Percentiles rank a stretch among this genome's conserved stretches.
Evolutionary conservation across 2,113 vertebrate genomes (phyloP).

Genomic region (Peromyscus leucopus): DNA sequence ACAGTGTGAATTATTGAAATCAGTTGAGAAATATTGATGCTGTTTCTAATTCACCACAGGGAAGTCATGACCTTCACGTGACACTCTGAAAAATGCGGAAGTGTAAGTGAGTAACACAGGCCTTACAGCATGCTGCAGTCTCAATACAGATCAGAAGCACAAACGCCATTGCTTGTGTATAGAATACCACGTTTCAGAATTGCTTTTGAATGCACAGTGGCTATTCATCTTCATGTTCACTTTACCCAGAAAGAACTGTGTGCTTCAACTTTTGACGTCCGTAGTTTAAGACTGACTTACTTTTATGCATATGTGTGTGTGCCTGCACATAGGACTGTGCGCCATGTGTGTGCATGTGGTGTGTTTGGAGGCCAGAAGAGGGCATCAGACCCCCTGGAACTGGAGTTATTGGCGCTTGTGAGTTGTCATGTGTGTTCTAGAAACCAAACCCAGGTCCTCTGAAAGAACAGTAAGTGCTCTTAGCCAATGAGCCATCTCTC

Average conservation of each 20-base stretch:
- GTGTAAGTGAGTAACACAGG: background rate
- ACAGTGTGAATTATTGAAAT: background rate
- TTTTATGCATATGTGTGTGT: background rate
- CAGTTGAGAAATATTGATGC: background rate
- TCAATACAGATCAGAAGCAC: background rate
- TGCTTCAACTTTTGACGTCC: no score
- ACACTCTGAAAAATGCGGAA: background rate
- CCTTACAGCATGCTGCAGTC: background rate
- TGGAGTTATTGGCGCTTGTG: background rate
- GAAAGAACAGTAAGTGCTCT: background rate
- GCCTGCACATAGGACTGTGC: background rate
- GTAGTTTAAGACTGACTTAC: background rate
- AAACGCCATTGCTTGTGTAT: no score
- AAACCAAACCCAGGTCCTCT: background rate
- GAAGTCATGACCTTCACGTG: background rate
- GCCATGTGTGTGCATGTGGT: background rate
- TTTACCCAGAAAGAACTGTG: background rate
- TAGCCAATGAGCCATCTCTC: background rate
- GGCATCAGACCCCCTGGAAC: background rate
- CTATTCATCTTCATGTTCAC: background rate
- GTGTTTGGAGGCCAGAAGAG: background rate
- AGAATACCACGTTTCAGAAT: no score
- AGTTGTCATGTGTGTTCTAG: background rate
- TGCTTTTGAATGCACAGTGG: background rate
- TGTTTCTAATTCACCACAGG: background rate